A percentile compares a stretch with the other conserved stretches of the same genome.
These are phyloP conservation scores for Psephotus haematonotus DNA, from an alignment of 2,113 vertebrate species.

Conservation along the genomic window DNA sequence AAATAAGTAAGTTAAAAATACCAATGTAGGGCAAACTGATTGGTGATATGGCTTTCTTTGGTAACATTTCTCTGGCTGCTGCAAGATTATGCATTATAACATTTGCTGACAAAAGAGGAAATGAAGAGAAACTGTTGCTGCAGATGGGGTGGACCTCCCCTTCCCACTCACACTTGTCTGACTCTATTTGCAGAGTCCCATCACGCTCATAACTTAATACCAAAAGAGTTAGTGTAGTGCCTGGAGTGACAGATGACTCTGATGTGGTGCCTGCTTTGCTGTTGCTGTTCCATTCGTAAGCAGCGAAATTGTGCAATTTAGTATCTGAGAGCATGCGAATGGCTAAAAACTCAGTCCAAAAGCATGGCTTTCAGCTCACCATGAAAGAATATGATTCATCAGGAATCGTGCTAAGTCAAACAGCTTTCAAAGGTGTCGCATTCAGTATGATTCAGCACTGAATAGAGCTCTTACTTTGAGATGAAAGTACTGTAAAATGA, in stretches of 20 bases:
- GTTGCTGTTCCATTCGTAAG: neutral
- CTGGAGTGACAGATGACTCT: neutral
- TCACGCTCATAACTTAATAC: neutral
- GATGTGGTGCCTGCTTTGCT: neutral
- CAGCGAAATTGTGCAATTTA: neutral
- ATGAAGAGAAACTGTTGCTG: neutral
- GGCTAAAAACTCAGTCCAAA: neutral
- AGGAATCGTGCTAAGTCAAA: neutral
- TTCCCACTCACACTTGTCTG: neutral
- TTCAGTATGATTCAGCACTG: neutral
- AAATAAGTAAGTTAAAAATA: neutral
- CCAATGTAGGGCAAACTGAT: neutral
- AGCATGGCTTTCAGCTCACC: neutral
- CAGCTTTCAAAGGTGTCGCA: rapidly evolving
- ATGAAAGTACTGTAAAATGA: neutral
- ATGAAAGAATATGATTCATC: neutral
- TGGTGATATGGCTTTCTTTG: neutral
- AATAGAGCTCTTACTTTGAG: neutral
- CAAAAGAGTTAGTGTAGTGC: neutral
- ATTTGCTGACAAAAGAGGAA: neutral
- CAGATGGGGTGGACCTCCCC: neutral
- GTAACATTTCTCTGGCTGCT: neutral
- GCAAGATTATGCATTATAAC: neutral
- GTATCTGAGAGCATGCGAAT: neutral
- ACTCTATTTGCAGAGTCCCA: neutral